phyloP scores from a whole-genome alignment of 30 jellyfish, hydroid and myxozoan species.

The Hydractinia echinata region DNA sequence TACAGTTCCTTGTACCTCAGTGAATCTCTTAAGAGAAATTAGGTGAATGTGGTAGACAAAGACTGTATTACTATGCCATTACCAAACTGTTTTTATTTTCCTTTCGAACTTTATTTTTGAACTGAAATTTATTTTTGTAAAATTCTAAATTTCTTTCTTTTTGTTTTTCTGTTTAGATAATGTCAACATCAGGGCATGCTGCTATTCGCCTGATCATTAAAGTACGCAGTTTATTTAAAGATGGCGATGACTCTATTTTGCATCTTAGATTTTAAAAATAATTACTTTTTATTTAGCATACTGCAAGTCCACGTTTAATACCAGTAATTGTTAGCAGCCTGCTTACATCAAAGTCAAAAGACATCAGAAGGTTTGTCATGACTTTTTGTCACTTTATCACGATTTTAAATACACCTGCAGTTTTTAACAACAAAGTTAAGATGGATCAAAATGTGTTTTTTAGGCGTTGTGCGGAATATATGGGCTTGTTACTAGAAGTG shows the following conservation, averaged over 20 bases:
- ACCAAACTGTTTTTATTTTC: too few species aligned
- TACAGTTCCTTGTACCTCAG: too few species aligned
- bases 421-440: neutral
- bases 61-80: too few species aligned
- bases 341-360: conserved; percentile 73
- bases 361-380: conserved; percentile 61
- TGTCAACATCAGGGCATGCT: conserved; percentile 89
- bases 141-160: too few species aligned
- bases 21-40: too few species aligned
- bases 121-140: too few species aligned
- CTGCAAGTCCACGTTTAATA: conserved; percentile 73
- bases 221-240: conserved; percentile 23
- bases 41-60: too few species aligned
- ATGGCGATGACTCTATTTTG: neutral
- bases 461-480: conserved; percentile 83
- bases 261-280: neutral
- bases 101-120: too few species aligned
- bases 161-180: conserved; percentile 37
- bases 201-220: conserved; percentile 70
- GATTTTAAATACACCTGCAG: neutral
- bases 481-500: conserved; percentile 64
- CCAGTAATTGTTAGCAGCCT: conserved; percentile 74
- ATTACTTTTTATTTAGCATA: conserved; percentile 53
- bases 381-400: neutral
- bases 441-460: neutral